Evolutionary conservation across 2,113 vertebrate genomes (phyloP), one percentile per base, ranked within the genome.

Genomic region (Embiotoca jacksoni): DNA sequence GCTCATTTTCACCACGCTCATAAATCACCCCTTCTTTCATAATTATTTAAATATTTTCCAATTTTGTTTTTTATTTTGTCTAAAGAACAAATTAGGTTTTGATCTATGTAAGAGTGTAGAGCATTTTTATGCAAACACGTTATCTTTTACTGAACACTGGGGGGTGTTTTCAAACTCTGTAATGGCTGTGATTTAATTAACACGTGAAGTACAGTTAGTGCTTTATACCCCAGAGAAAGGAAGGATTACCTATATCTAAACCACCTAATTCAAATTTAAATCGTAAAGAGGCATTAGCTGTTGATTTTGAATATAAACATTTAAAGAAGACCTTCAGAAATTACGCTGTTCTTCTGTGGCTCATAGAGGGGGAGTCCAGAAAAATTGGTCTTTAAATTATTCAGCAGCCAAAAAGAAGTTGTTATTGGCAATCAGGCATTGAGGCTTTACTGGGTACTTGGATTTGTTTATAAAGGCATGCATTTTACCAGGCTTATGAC

Each of bases 321-420:
- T 81, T 70, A 31, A 64, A 74, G 66, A 77, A 52, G 77, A 72
- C 39, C 44, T 57, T 53, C 37, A 53, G 67, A 83, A 83, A 73
- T 66, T 31, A 54, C 54, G 32, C 31, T 75, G 57, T 60, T 75
- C 71, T 64, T 72, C 71, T 33, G 50, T 50, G 83, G 36, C 67
- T 78, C 61, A 13, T 54, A 36, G 70, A 2, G 0, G 32, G 0
- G 32, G 61, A 44, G 35, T 47, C 70, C 69, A 30, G 67, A 61
- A 81, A 83, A 91, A 82, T 67, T 86, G 74, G 58, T 32, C 41
- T 52, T 14, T 92, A 67, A 92, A 92, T 90, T 67, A 92, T 82
- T 84, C 37, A 84, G 52, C 33, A 77, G 60, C 5, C 53, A 35
- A 82, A 64, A 64, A 60, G 65, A 59, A 37, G 52, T 59, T 73